Conservation (phyloP, 2,888 invertebrate genomes). For the Eristalinus aeneus region DNA sequence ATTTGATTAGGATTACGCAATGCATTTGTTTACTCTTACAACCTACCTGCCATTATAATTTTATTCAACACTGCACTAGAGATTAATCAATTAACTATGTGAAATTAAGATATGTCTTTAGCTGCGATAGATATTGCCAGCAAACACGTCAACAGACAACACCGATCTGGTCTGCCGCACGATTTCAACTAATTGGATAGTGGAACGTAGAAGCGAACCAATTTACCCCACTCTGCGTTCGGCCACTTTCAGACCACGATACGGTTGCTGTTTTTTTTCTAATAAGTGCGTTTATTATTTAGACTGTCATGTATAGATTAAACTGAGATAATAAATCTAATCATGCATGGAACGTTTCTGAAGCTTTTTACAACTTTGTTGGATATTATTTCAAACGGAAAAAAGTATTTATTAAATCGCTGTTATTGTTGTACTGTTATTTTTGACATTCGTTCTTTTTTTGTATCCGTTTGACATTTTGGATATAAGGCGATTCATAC, state of each 20-base stretch:
- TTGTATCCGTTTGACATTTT: not conserved
- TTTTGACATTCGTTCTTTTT: not conserved
- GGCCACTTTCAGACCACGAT: not conserved
- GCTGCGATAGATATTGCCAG: not conserved
- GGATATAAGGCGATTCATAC: not conserved
- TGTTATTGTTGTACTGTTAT: not conserved
- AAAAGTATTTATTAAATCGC: too few relatives aligned
- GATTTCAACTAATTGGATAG: constrained; percentile 44
- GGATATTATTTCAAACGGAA: too few relatives aligned
- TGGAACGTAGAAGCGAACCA: constrained; percentile 36
- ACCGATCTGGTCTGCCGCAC: constrained; percentile 30
- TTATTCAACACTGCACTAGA: constrained; percentile 3
- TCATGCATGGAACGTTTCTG: not conserved
- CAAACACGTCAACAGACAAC: constrained; percentile 41
- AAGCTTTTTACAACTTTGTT: too few relatives aligned
- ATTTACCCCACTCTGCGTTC: not conserved
- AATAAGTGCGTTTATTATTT: not conserved
- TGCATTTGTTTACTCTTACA: not conserved
- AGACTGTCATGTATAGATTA: not conserved
- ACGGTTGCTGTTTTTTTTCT: not conserved
- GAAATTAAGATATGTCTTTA: constrained; percentile 1
- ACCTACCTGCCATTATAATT: constrained; percentile 59
- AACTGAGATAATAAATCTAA: not conserved
- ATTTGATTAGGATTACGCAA: constrained; percentile 51
- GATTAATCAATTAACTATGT: constrained; percentile 5